Base-by-base conservation (phyloP, 2,113 vertebrate species). In the Morone chrysops region DNA sequence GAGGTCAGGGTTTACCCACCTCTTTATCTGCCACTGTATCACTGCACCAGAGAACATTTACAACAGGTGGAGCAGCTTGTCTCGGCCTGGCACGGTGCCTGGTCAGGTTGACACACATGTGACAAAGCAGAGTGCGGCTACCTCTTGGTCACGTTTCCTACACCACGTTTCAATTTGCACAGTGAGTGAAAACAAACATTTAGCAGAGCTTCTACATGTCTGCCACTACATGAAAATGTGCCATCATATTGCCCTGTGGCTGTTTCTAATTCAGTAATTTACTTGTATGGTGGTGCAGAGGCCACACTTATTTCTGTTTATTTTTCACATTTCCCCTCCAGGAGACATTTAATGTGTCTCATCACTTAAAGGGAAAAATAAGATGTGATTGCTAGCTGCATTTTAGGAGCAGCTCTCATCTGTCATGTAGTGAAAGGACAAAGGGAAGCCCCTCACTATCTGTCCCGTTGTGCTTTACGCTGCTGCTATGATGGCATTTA, bases 401-500 rank as follows among this genome's bases (percentile, higher is more conserved):
- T 85, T 87, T 87, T 71, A 38, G 70, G 41, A 88, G 82, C 76
- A 3, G 62, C 72, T 85, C 81, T 84, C 88, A 88, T 90, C 82
- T 70, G 74, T 93, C 91, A 87, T 41, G 62, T 81, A 4, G 76
- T 4, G 86, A 80, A 25, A 80, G 81, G 90, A 93, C 91, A 92
- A 93, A 94, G 84, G 40, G 68, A 90, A 47, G 72, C 80, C 75
- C 59, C 62, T 75, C 77, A 4, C 72, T 71, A 65, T 67, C 85
- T 74, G 81, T 78, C 78, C 87, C 12, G 31, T 51, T 73, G 78
- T 74, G 81, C 79, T 84, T 80, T 71, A n/a, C 82, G 78, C 69
- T 69, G 81, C 83, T 61, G 89, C 84, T 71, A 31, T 75, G 78
- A 83, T 87, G 89, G 81, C 85, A 85, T 92, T 92, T 91, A 85